Evolutionary conservation across 2,888 invertebrate species (phyloP), one percentile per base, ranked within the genome.

Genomic region (Frankliniella fusca): DNA sequence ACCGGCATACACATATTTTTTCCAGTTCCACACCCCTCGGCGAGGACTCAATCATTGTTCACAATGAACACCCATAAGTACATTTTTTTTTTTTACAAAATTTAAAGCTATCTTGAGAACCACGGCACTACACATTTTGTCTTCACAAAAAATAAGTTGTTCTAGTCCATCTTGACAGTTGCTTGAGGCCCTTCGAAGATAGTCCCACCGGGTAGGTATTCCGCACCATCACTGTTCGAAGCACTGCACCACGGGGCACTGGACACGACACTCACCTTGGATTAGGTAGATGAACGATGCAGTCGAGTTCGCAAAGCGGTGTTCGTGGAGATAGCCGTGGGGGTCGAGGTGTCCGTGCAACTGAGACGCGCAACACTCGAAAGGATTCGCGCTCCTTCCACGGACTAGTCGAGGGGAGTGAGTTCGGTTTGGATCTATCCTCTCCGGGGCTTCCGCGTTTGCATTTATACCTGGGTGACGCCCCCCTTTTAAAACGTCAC

Each of bases 381-480:
- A 18, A 18, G 12, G n/a, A 61, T n/a, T 27, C 70, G 70, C 70
- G 70, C 70, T 76, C 70, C 70, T 76, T 76, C 70, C 70, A 76
- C 70, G 70, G 70, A 76, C 70, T 76, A 27, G 54, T 54, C 54
- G 54, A 15, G 54, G 15, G 54, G 54, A 54, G 54, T 54, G 18
- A 76, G 27, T 27, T 76, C 70, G 70, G 70, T 12, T 23, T 9
- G n/a, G 70, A 76, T 76, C 70, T 76, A 27, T 2, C 23, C 23
- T 12, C 38, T 27, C 70, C 10, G 70, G 70, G 27, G 70, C 70
- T 27, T 27, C 70, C 23, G 70, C 27, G 10, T 76, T 7, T 23
- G 23, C 70, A 76, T 76, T 76, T 76, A 76, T 76, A 76, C 70
- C 70, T 11, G 23, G 70, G 27, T 27, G 70, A 76, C 70, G 70